phyloP scores from a whole-genome alignment of 1,140 invertebrate species.

The Anastrepha obliqua region DNA sequence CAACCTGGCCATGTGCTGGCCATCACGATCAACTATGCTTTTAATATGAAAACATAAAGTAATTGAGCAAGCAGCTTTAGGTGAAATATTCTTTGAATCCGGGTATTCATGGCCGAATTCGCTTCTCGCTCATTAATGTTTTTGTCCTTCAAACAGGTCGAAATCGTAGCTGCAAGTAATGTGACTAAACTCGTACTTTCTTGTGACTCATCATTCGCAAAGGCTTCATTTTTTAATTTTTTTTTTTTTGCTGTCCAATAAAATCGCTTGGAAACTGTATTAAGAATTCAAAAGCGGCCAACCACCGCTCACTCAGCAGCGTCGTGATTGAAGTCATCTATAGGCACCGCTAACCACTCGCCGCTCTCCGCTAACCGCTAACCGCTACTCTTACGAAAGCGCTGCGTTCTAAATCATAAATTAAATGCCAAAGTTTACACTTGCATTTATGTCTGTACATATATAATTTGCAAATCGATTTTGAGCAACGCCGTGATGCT shows the following conservation, averaged over 20 bases:
- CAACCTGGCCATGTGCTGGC: too few species aligned
- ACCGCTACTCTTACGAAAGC: not conserved
- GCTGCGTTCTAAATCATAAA: slow-evolving; percentile 40
- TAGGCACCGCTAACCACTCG: not conserved
- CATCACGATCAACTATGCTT: not conserved
- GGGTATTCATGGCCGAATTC: not conserved
- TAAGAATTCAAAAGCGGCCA: not conserved
- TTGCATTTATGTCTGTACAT: not conserved
- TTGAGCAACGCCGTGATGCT: not conserved
- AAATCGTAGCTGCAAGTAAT: not conserved
- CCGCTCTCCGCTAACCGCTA: not conserved
- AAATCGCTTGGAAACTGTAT: slow-evolving; percentile 31
- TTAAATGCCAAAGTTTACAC: slow-evolving; percentile 44
- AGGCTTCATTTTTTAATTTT: not conserved
- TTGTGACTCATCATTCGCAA: not conserved
- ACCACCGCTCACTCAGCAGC: not conserved
- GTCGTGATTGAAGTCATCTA: slow-evolving; percentile 40
- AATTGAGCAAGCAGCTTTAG: not conserved
- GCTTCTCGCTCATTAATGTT: not conserved
- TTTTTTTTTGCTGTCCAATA: not conserved
- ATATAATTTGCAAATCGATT: slow-evolving; percentile 38
- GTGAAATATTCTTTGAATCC: not conserved
- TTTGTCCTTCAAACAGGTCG: not conserved
- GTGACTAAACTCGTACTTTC: not conserved
- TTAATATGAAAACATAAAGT: not conserved